Evolutionary conservation across 2,797 vertebrate genomes (phyloP).

Genomic region (Oreonectes daqikongensis): DNA sequence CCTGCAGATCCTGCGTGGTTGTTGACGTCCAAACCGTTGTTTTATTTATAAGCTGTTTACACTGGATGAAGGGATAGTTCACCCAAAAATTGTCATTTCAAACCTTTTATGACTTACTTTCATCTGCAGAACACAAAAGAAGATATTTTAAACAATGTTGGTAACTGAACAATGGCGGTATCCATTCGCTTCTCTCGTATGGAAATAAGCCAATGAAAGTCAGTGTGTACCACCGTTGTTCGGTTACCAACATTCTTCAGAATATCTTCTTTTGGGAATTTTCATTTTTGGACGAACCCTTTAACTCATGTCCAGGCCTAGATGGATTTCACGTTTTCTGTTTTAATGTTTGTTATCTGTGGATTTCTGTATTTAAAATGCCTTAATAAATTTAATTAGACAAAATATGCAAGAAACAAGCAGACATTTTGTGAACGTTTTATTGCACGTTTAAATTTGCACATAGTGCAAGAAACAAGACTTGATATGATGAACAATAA

Average conservation of each 20-base stretch:
- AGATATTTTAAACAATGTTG: too few relatives aligned
- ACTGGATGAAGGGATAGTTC: not conserved
- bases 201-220: too few relatives aligned
- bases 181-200: too few relatives aligned
- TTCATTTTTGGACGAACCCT: too few relatives aligned
- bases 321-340: too few relatives aligned
- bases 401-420: conserved; percentile 1
- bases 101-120: too few relatives aligned
- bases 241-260: too few relatives aligned
- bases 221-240: too few relatives aligned
- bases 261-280: not conserved
- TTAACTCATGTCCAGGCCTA: too few relatives aligned
- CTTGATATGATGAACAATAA: not conserved
- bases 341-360: too few relatives aligned
- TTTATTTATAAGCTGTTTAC: conserved; percentile 24
- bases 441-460: not conserved
- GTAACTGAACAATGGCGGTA: too few relatives aligned
- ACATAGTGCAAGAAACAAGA: not conserved
- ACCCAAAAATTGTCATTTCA: not conserved
- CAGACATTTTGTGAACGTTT: not conserved
- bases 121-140: too few relatives aligned
- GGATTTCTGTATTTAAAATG: not conserved
- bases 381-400: not conserved
- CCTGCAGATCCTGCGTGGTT: conserved; percentile 45
- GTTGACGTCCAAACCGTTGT: not conserved